These are phyloP conservation scores for Callipepla squamata DNA, from an alignment of 2,113 vertebrate genomes.

Conservation along the genomic window DNA sequence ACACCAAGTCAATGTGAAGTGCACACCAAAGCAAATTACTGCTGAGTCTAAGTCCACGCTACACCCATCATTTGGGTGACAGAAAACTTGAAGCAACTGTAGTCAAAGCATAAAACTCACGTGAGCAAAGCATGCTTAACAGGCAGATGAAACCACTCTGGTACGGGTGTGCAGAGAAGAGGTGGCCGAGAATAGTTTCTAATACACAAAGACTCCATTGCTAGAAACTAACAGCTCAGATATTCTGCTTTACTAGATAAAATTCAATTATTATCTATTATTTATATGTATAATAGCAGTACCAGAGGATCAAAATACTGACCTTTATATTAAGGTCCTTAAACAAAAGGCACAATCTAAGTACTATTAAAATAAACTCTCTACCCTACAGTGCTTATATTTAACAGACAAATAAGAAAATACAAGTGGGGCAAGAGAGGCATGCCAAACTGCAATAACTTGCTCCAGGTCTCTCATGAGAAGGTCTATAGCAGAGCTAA, in stretches of 20 bases:
- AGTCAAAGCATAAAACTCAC: neutral
- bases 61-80: neutral
- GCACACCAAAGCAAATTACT: neutral
- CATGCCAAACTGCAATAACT: neutral
- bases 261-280: neutral
- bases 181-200: neutral
- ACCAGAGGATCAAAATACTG: neutral
- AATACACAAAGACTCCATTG: slow-evolving; percentile 3
- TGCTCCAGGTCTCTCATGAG: rapidly evolving
- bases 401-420: neutral
- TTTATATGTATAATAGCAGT: neutral
- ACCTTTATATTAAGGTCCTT: neutral
- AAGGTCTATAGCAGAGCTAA: neutral
- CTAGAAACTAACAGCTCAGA: slow-evolving; percentile 13
- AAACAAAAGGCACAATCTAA: neutral
- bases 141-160: neutral
- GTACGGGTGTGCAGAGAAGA: too few species aligned
- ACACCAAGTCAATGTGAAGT: neutral
- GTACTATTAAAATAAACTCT: neutral
- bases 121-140: neutral
- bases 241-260: neutral
- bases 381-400: neutral
- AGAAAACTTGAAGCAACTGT: neutral
- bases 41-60: neutral
- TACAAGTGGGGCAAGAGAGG: neutral